Evolutionary conservation across 1,140 invertebrate genomes (phyloP).

Genomic region (Hyphantria cunea): DNA sequence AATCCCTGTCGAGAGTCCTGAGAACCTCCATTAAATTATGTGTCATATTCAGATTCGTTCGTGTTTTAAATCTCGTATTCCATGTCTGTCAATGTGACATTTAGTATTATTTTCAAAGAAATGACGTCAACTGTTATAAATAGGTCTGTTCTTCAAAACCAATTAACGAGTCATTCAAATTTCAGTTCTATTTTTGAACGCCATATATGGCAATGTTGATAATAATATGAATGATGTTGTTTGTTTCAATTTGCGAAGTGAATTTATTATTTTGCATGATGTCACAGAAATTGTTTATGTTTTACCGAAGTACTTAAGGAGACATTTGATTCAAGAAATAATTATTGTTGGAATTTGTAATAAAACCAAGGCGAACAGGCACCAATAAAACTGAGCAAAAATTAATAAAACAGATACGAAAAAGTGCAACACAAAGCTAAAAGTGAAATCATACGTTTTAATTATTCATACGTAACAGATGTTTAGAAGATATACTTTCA

Average conservation of each 20-base stretch:
- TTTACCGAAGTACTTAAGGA: not conserved
- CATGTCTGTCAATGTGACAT: slow-evolving; percentile 26
- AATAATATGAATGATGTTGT: slow-evolving; percentile 3
- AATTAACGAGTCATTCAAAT: slow-evolving; percentile 8
- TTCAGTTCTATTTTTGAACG: slow-evolving; percentile 7
- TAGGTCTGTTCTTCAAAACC: not conserved
- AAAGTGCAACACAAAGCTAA: too few relatives aligned
- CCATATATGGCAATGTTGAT: slow-evolving; percentile 3
- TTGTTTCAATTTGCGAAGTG: not conserved
- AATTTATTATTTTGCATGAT: too few relatives aligned
- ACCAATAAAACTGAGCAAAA: too few relatives aligned
- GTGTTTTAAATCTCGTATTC: slow-evolving; percentile 16
- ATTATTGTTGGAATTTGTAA: too few relatives aligned
- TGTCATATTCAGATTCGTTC: slow-evolving; percentile 15
- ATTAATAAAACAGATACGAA: too few relatives aligned
- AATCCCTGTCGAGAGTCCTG: not conserved
- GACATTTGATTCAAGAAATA: too few relatives aligned
- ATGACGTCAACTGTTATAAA: slow-evolving; percentile 15
- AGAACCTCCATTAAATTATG: slow-evolving; percentile 19
- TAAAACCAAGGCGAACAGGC: too few relatives aligned
- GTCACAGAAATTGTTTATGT: not conserved
- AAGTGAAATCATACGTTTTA: too few relatives aligned
- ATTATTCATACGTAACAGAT: too few relatives aligned
- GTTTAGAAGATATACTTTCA: too few relatives aligned
- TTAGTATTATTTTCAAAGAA: slow-evolving; percentile 6